These are phyloP conservation scores for Lagorchestes hirsutus DNA, from an alignment of 2,797 vertebrate species.

Conservation along the genomic window DNA sequence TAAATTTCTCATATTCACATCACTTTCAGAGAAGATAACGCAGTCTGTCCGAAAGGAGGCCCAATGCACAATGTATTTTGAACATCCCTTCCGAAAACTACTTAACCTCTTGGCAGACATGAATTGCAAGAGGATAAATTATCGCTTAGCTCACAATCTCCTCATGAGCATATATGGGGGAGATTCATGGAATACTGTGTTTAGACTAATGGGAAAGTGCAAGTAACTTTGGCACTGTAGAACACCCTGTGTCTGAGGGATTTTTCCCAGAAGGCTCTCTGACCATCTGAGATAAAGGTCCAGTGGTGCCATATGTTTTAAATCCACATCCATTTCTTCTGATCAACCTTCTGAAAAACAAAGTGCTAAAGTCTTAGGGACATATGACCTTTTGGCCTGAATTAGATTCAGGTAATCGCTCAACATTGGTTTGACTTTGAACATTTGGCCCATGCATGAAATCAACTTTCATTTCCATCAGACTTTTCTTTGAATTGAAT, in stretches of 20 bases:
- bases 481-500: not conserved
- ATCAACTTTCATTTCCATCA: not conserved
- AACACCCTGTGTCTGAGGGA: not conserved
- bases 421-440: not conserved
- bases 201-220: not conserved
- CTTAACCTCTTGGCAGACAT: slow-evolving; percentile 72
- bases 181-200: slow-evolving; percentile 38
- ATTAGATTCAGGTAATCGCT: not conserved
- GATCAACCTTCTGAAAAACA: slow-evolving; percentile 18
- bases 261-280: not conserved
- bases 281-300: not conserved
- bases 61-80: slow-evolving; percentile 55
- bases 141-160: slow-evolving; percentile 66
- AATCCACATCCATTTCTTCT: slow-evolving; percentile 28
- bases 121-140: slow-evolving; percentile 76
- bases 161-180: slow-evolving; percentile 60
- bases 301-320: not conserved
- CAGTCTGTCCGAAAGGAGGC: slow-evolving; percentile 31
- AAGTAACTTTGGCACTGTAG: not conserved
- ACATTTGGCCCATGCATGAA: not conserved
- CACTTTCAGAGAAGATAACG: slow-evolving; percentile 8
- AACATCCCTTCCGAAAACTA: slow-evolving; percentile 65
- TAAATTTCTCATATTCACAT: not conserved
- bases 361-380: not conserved
- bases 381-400: not conserved